These are phyloP conservation scores for Meiosimyza decipiens DNA, from an alignment of 2,888 invertebrate genomes.

Conservation along the genomic window DNA sequence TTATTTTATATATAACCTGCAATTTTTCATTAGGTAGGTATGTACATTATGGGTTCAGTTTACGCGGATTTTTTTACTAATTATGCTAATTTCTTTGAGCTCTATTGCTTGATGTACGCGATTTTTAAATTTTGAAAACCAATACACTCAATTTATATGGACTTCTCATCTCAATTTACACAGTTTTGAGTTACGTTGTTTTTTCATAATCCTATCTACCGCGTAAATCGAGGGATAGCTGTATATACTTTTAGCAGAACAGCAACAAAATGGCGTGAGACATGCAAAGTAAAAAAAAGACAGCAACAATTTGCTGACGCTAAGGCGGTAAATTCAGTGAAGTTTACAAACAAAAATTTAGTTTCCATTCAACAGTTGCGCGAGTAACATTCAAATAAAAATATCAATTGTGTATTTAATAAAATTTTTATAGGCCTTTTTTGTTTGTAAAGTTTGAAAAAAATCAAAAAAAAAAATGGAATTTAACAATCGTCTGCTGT, in stretches of 20 bases:
- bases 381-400: not conserved
- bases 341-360: constrained; percentile 25
- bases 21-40: no score
- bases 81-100: no score
- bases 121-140: no score
- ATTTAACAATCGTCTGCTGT: constrained; percentile 63
- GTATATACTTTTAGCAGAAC: not conserved
- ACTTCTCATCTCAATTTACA: no score
- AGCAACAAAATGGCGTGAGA: not conserved
- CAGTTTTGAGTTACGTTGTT: no score
- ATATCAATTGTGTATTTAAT: not conserved
- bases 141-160: no score
- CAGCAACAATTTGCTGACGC: not conserved
- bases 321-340: not conserved
- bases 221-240: no score
- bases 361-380: constrained; percentile 27
- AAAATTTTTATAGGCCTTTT: not conserved
- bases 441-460: constrained; percentile 4
- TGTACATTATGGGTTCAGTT: no score
- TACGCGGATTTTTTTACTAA: no score
- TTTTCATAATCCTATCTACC: no score
- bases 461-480: constrained; percentile 54
- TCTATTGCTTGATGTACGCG: no score
- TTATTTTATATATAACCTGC: no score
- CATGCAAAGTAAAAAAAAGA: not conserved